These are phyloP conservation scores for Perca schrenkii DNA, from an alignment of 2,113 vertebrate species.

Conservation along the genomic window DNA sequence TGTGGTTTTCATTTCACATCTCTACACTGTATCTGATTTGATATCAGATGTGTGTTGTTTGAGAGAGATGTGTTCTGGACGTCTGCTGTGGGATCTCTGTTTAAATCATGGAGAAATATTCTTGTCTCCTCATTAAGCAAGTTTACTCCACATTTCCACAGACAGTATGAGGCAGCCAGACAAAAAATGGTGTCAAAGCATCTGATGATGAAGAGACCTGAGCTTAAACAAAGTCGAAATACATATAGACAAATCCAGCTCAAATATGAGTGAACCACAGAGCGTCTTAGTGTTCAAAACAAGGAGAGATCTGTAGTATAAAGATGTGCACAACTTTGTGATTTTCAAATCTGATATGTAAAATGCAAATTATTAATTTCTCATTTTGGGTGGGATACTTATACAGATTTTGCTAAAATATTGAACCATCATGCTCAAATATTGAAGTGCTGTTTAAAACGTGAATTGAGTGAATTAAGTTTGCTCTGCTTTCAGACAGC, in stretches of 20 bases:
- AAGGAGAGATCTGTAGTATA: not conserved
- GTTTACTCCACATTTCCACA: slow-evolving; percentile 46
- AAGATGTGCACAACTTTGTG: slow-evolving; percentile 3
- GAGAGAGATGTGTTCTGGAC: slow-evolving; percentile 45
- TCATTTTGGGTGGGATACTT: not conserved
- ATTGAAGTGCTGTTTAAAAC: slow-evolving; percentile 7
- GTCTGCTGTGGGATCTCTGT: slow-evolving; percentile 61
- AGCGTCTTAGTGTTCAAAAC: slow-evolving; percentile 19
- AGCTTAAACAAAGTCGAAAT: slow-evolving; percentile 51
- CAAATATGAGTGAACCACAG: slow-evolving; percentile 16
- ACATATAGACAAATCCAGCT: slow-evolving; percentile 32
- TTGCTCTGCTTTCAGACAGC: slow-evolving; percentile 1
- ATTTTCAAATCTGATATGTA: not conserved
- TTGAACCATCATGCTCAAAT: slow-evolving; percentile 13
- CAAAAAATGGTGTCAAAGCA: slow-evolving; percentile 52
- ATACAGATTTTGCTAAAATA: slow-evolving; percentile 17
- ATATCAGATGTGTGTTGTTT: slow-evolving; percentile 49
- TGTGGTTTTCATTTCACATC: slow-evolving; percentile 29
- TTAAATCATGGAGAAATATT: slow-evolving; percentile 75
- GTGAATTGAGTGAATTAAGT: not conserved
- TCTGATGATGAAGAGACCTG: slow-evolving; percentile 52
- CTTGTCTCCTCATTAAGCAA: slow-evolving; percentile 72
- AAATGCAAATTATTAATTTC: slow-evolving; percentile 7
- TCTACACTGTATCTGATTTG: slow-evolving; percentile 37
- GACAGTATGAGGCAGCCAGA: slow-evolving; percentile 56